Evolutionary conservation across 2,888 invertebrate genomes (phyloP), one percentile per base, ranked within the genome.

Genomic region (Athripsodes cinereus): DNA sequence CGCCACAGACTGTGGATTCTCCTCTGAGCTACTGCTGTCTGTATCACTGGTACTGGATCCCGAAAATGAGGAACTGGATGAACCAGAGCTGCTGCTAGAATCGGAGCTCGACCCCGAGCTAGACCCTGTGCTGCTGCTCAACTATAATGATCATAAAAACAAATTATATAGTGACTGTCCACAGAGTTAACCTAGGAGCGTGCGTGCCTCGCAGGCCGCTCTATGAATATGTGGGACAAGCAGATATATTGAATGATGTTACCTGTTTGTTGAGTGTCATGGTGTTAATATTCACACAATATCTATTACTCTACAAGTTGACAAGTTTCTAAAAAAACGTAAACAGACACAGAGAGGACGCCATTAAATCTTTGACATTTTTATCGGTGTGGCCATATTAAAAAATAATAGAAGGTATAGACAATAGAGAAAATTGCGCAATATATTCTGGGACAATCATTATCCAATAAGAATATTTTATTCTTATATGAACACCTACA

Each of bases 61-160:
- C 2, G 86, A 85, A 44, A 83, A 88, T 0, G 87, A 86, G 56
- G 83, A 84, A 61, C 84, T 85, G 0, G 87, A 83, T 0, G 85
- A 85, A 59, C 85, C 85, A 40, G 83, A 86, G 66, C 87, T 83
- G 58, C 82, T 82, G 66, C 82, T 87, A 0, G 84, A 87, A 65
- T 85, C 88, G 0, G 88, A 86, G 2, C 82, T 77, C 10, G 85
- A 83, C 5, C 80, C 85, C 26, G 87, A 84, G 65, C 82, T 82
- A 60, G 83, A 82, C 64, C 84, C 85, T 16, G 83, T 81, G 65
- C 80, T 81, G 62, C 78, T 79, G 64, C 80, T 81, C 22, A 76
- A 76, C 76, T 78, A 66, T 31, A 73, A 72, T 46, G 58, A 50
- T 35, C 46, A 16, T 48, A 57, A 44, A 55, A 26, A 34, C 40